These are phyloP conservation scores for Podarcis lilfordi DNA, from an alignment of 2,797 vertebrate genomes.

Conservation along the genomic window DNA sequence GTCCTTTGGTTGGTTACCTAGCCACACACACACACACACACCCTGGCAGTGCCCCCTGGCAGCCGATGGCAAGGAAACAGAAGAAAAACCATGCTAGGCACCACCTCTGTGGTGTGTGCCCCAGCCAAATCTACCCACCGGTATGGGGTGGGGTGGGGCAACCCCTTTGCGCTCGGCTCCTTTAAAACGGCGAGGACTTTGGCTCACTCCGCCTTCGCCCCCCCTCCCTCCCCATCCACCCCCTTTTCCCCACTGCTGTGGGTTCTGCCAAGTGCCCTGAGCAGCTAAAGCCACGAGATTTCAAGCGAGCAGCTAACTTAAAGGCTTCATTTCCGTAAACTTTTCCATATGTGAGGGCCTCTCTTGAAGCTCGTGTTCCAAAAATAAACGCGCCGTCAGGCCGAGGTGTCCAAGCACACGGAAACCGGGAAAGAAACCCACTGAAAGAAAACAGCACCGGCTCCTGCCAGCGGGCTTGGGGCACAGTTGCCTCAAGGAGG, in stretches of 20 bases:
- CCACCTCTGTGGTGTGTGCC: neutral
- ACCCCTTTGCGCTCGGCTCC: neutral
- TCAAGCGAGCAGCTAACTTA: conserved; percentile 28
- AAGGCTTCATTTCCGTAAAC: conserved; percentile 51
- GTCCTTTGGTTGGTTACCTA: too few relatives aligned
- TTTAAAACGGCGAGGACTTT: conserved; percentile 3
- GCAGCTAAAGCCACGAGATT: conserved; percentile 39
- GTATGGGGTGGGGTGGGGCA: neutral
- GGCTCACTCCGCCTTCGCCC: neutral
- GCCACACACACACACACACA: neutral
- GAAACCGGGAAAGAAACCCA: conserved; percentile 24
- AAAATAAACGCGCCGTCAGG: conserved; percentile 52
- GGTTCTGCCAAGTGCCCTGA: conserved; percentile 37
- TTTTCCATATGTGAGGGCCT: conserved; percentile 53
- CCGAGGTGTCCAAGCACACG: conserved; percentile 40
- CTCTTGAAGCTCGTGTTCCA: conserved; percentile 41
- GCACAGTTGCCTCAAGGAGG: neutral
- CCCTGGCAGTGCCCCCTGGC: too few relatives aligned
- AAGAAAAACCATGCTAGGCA: neutral
- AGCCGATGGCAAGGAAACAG: too few relatives aligned
- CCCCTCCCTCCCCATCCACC: neutral
- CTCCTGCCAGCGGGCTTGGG: conserved; percentile 23
- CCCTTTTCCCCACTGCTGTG: neutral
- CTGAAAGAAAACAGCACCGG: conserved; percentile 11
- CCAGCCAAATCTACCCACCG: neutral